Evolutionary conservation across 2,797 vertebrate genomes (phyloP).

Genomic region (Tenualosa thibaudeaui): DNA sequence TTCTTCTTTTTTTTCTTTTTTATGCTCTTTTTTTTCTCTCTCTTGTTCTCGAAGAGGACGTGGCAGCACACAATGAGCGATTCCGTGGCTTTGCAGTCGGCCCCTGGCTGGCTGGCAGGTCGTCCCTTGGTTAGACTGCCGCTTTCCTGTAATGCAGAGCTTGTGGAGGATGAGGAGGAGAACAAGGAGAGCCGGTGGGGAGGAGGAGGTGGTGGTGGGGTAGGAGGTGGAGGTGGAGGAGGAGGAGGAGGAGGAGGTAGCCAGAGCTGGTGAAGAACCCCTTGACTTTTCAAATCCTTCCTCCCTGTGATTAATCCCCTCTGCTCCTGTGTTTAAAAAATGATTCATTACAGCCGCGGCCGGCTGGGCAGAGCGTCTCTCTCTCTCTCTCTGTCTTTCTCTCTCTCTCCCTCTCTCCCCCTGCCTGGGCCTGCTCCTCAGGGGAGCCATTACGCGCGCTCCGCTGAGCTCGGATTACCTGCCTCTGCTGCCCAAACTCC

Average conservation of each 20-base stretch:
- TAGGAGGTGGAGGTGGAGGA: slow-evolving; percentile 42
- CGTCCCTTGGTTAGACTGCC: slow-evolving; percentile 65
- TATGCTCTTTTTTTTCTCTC: neutral
- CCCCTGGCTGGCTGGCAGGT: slow-evolving; percentile 65
- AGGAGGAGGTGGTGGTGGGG: slow-evolving; percentile 42
- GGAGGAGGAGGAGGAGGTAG: slow-evolving; percentile 53
- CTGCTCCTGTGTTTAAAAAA: slow-evolving; percentile 96
- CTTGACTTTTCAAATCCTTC: slow-evolving; percentile 96
- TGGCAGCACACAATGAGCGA: slow-evolving; percentile 48
- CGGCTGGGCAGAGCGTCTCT: slow-evolving; percentile 63
- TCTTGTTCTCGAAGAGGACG: neutral
- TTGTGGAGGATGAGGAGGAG: slow-evolving; percentile 67
- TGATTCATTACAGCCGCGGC: slow-evolving; percentile 97
- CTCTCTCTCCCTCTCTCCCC: slow-evolving; percentile 44
- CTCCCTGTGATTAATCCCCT: slow-evolving; percentile 95
- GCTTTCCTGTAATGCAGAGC: slow-evolving; percentile 91
- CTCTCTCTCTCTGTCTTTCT: slow-evolving; percentile 50
- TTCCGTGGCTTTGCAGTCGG: slow-evolving; percentile 56
- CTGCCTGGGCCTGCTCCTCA: slow-evolving; percentile 79
- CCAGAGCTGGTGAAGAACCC: slow-evolving; percentile 80
- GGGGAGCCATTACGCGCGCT: slow-evolving; percentile 90
- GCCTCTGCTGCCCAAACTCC: slow-evolving; percentile 81
- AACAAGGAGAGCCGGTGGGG: slow-evolving; percentile 28
- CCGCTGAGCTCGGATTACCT: slow-evolving; percentile 89
- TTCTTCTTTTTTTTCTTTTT: neutral